phyloP scores from a whole-genome alignment of 2,797 vertebrate genomes.

The Enteromius argenteus region DNA sequence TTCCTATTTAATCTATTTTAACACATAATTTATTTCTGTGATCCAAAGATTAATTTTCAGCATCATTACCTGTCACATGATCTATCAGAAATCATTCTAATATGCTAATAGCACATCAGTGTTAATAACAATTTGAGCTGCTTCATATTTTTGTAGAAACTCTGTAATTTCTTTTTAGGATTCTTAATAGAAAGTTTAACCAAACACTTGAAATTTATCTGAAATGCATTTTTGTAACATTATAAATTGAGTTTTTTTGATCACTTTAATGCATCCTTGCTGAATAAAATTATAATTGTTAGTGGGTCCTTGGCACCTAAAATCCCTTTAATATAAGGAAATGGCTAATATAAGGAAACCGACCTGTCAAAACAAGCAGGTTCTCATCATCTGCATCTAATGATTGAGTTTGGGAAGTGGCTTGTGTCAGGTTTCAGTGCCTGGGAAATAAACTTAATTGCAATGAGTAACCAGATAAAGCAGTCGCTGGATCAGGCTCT shows the following conservation, averaged over 20 bases:
- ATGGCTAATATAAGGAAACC: not conserved
- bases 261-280: not conserved
- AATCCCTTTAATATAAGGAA: not conserved
- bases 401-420: not conserved
- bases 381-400: not conserved
- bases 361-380: not conserved
- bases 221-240: not conserved
- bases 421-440: slow-evolving; percentile 22
- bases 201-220: not conserved
- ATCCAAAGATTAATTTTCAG: not conserved
- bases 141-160: not conserved
- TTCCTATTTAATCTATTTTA: not conserved
- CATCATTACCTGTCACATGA: not conserved
- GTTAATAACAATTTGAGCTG: not conserved
- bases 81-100: not conserved
- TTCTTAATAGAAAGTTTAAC: not conserved
- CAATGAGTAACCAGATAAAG: slow-evolving; percentile 27
- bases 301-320: not conserved
- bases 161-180: not conserved
- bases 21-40: not conserved
- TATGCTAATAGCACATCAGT: not conserved
- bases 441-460: slow-evolving; percentile 49
- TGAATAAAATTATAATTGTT: not conserved
- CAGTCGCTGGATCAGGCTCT: slow-evolving; percentile 16
- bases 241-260: not conserved